A percentile compares a stretch with the other conserved stretches of the same genome.
These are phyloP conservation scores for Malurus melanocephalus DNA, from an alignment of 2,113 vertebrate genomes.

Conservation along the genomic window DNA sequence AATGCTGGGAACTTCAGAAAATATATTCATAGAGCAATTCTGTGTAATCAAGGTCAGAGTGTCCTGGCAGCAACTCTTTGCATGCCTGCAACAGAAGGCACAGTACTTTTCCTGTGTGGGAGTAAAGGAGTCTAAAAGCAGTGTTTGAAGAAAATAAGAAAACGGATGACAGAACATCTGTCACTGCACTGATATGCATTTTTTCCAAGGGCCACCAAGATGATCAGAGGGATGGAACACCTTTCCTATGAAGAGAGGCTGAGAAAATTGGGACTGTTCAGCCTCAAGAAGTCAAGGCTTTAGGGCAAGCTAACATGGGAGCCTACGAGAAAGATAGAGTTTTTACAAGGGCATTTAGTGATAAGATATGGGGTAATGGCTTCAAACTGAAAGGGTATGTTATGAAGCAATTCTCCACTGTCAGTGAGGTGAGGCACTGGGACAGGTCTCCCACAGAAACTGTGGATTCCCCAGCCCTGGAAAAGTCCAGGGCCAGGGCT, in stretches of 20 bases:
- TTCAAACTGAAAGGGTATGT: neutral
- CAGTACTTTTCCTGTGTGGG: neutral
- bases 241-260: neutral
- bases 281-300: neutral
- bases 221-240: neutral
- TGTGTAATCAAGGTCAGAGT: neutral
- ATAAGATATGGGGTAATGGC: neutral
- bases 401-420: neutral
- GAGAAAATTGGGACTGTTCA: neutral
- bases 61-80: neutral
- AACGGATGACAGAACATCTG: neutral
- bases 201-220: neutral
- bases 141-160: neutral
- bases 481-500: neutral
- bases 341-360: neutral
- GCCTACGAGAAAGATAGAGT: neutral
- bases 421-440: neutral
- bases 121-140: neutral
- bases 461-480: neutral
- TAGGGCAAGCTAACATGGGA: neutral
- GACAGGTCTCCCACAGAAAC: neutral
- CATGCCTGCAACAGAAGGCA: neutral
- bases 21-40: neutral
- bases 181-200: accelerated
- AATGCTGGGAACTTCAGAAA: neutral